These are phyloP conservation scores for Fissipunctia ypsillon DNA, from an alignment of 2,888 invertebrate species.

Conservation along the genomic window DNA sequence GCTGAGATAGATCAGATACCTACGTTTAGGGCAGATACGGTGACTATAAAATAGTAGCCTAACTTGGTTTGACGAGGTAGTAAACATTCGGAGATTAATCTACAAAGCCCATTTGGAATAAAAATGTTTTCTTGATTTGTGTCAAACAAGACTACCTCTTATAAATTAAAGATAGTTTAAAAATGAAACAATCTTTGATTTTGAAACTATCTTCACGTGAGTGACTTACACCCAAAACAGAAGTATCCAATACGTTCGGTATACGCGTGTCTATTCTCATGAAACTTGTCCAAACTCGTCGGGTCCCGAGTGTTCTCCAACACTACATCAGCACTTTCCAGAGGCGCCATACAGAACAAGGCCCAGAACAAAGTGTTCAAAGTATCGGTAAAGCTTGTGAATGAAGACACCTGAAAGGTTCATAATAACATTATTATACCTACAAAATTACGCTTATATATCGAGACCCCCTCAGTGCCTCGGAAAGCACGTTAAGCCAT, in stretches of 20 bases:
- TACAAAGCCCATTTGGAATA: too few relatives aligned
- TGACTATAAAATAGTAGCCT: background rate
- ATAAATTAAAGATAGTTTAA: too few relatives aligned
- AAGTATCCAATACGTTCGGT: slow-evolving; percentile 93
- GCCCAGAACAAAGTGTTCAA: slow-evolving; percentile 93
- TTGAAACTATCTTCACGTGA: background rate
- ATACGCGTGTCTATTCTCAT: slow-evolving; percentile 91
- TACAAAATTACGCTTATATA: background rate
- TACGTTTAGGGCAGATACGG: background rate
- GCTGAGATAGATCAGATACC: background rate
- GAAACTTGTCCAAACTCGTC: slow-evolving; percentile 74
- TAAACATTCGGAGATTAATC: background rate
- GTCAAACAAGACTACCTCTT: too few relatives aligned
- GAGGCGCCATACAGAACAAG: slow-evolving; percentile 92
- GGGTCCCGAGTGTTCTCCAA: slow-evolving; percentile 89
- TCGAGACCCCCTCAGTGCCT: too few relatives aligned
- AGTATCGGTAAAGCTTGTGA: slow-evolving; percentile 90
- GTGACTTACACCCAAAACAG: slow-evolving; percentile 89
- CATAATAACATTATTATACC: background rate
- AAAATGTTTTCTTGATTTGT: too few relatives aligned
- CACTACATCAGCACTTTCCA: slow-evolving; percentile 92
- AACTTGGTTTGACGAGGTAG: background rate
- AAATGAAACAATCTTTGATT: too few relatives aligned
- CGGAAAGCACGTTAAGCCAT: too few relatives aligned
- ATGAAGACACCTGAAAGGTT: slow-evolving; percentile 89